Evolutionary conservation across 2,113 vertebrate genomes (phyloP), one percentile per base, ranked within the genome.

Genomic region (Colaptes auratus): DNA sequence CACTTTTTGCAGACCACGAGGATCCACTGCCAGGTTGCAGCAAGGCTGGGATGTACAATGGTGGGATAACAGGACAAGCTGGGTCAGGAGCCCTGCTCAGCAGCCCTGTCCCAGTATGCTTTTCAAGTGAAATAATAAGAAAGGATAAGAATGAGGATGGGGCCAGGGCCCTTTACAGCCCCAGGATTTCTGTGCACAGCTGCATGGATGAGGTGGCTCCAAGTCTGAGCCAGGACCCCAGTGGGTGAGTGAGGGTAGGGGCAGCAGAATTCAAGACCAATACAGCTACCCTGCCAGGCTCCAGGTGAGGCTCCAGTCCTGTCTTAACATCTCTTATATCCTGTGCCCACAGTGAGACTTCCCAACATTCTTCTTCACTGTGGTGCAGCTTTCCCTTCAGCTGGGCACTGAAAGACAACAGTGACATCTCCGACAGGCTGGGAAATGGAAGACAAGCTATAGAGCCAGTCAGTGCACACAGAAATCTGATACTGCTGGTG

Each of bases 261-360:
- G 16, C n/a, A 79, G 9, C 17, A 20, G 50, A 56, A 39, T 56
- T 72, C 21, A 39, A 70, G 24, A 25, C 19, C 30, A n/a, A 48
- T 2, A 4, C 18, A 8, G 12, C 11, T 58, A 11, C 33, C 12
- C 39, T 12, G 21, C 8, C 27, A 61, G 25, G 18, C 2, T 6
- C 3, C 18, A 33, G 28, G 15, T 2, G 1, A 50, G 13, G 6
- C 12, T 15, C 48, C n/a, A 5, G 6, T n/a, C 39, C 50, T 55
- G 11, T 23, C 50, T 64, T 1, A 0, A 23, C 18, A 10, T 12
- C 0, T 0, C 48, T 63, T n/a, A 14, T n/a, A 23, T 14, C 9
- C 19, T 33, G 18, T 31, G 16, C 6, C 21, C 5, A 27, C 1
- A 0, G 6, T 0, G 2, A 70, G 21, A 10, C 4, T 88, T 73